These are phyloP conservation scores for Dicranocentrus wangi DNA, from an alignment of 2,888 invertebrate species.

Conservation along the genomic window DNA sequence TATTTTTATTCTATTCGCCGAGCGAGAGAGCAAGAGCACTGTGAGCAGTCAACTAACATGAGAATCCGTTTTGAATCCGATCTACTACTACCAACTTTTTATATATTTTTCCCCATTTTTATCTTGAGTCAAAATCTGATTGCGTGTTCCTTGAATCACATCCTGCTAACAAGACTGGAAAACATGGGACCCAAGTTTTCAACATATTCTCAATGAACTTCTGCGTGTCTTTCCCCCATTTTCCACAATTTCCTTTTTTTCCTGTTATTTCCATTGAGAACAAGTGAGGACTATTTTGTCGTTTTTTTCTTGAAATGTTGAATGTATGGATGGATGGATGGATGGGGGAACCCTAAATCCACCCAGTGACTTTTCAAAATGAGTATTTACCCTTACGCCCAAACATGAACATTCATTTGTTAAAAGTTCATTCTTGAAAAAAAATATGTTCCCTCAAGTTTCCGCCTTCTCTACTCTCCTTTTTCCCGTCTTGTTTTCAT, in stretches of 20 bases:
- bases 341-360: constrained; percentile 23
- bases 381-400: too few relatives aligned
- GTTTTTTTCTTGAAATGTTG: constrained; percentile 7
- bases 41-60: too few relatives aligned
- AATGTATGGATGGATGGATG: not conserved
- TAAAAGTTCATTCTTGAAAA: not conserved
- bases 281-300: not conserved
- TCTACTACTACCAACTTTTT: too few relatives aligned
- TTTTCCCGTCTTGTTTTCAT: constrained; percentile 43
- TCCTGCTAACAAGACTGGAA: constrained; percentile 35
- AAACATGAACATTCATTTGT: not conserved
- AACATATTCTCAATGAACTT: not conserved
- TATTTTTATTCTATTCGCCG: too few relatives aligned
- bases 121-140: too few relatives aligned
- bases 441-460: constrained; percentile 26
- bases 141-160: constrained; percentile 39
- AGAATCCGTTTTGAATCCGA: too few relatives aligned
- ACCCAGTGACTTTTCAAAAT: not conserved
- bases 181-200: too few relatives aligned
- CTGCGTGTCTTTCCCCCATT: not conserved
- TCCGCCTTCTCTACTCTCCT: too few relatives aligned
- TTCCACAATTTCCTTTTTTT: constrained; percentile 15
- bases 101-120: too few relatives aligned
- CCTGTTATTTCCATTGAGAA: constrained; percentile 24
- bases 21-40: too few relatives aligned